Evolutionary conservation across 30 jellyfish, hydroid and myxozoan species (phyloP), one percentile per base, ranked within the genome.

Genomic region (Chrysaora quinquecirrha): DNA sequence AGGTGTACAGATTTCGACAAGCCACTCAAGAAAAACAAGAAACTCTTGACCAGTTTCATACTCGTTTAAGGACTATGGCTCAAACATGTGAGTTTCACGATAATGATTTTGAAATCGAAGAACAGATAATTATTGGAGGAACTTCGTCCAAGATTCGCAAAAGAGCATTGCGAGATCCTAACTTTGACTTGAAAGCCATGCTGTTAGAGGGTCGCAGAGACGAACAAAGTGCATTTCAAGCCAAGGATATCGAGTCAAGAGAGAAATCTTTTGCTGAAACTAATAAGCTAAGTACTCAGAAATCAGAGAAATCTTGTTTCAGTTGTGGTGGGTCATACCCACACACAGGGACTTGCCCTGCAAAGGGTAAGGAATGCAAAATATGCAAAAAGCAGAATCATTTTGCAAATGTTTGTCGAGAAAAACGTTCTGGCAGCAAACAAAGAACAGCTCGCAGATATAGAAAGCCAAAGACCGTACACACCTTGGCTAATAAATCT

Each of bases 151-250:
- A n/a, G n/a, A n/a, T n/a, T n/a, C n/a, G n/a, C n/a, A n/a, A n/a
- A n/a, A n/a, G n/a, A n/a, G n/a, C n/a, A n/a, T n/a, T n/a, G n/a
- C n/a, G n/a, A n/a, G n/a, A n/a, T n/a, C n/a, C n/a, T n/a, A n/a
- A n/a, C n/a, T n/a, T n/a, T n/a, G n/a, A n/a, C n/a, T n/a, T n/a
- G n/a, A n/a, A n/a, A n/a, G 87, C 76, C n/a, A 75, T 75, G 87
- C 76, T 75, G 63, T 20, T 75, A n/a, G 87, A 75, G 22, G 87
- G 76, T 52, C 34, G 78, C 34, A 27, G 87, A 11, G 78, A 75
- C 48, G 87, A 75, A 75, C 76, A 23, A 48, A 75, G 87, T 48
- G 11, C 87, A 0, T 47, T 29, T 34, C 84, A 60, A 25, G 72
- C 72, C 72, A 60, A 60, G 72, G 72, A 60, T 6, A 60, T 60